These are phyloP conservation scores for Daptonema setosum DNA, from an alignment of 2,888 invertebrate species.

Conservation along the genomic window DNA sequence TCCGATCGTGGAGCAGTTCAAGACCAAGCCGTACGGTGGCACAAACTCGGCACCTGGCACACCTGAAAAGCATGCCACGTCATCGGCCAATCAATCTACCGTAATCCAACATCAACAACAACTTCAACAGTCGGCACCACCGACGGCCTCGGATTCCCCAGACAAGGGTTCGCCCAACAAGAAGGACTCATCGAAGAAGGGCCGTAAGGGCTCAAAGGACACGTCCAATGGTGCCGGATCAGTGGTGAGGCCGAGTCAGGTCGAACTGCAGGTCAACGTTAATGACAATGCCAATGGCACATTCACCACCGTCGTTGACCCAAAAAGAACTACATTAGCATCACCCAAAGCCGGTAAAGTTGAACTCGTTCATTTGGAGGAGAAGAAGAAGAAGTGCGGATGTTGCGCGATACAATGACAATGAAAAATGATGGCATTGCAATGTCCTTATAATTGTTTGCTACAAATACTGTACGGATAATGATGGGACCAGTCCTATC, in stretches of 20 bases:
- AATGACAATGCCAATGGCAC: background rate
- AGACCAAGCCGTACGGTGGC: conserved; percentile 18
- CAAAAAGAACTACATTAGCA: background rate
- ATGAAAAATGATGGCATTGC: no score
- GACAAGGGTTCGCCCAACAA: background rate
- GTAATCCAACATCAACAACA: no score
- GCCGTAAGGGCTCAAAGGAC: background rate
- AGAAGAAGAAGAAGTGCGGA: conserved; percentile 13
- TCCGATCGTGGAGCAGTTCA: conserved; percentile 25
- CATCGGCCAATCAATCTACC: no score
- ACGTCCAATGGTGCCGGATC: background rate
- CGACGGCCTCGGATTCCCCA: background rate
- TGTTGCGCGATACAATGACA: conserved; percentile 6
- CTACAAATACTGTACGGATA: no score
- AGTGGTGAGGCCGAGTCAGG: background rate
- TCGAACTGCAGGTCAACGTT: background rate
- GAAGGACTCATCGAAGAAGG: background rate
- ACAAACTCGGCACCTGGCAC: conserved; percentile 10
- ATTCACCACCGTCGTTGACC: background rate
- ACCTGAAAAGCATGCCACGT: no score
- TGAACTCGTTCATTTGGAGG: conserved; percentile 14
- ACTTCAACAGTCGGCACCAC: background rate
- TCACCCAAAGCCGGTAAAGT: conserved; percentile 9
- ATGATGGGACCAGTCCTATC: no score
- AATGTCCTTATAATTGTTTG: no score